Evolutionary conservation across 1,140 invertebrate genomes (phyloP).

Genomic region (Pachypeltis micranthus): DNA sequence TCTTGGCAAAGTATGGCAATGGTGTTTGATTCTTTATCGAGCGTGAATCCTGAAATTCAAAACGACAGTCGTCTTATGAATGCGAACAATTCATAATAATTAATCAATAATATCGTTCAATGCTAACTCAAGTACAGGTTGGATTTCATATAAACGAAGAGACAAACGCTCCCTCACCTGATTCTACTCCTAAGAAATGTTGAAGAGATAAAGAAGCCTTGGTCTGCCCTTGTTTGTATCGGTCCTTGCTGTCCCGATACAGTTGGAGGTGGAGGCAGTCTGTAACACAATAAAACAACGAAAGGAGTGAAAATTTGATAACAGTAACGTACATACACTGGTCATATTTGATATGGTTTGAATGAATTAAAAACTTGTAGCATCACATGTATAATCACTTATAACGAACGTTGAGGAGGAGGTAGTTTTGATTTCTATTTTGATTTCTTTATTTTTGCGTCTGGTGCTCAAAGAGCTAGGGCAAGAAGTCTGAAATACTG

Average conservation of each 20-base stretch:
- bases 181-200: constrained; percentile 73
- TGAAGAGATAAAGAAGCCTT: constrained; percentile 74
- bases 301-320: no score
- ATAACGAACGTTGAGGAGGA: no score
- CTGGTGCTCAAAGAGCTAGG: no score
- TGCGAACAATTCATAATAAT: background rate
- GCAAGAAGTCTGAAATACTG: no score
- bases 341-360: no score
- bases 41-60: constrained; percentile 53
- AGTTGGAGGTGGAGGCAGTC: constrained; percentile 82
- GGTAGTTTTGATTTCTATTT: no score
- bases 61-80: background rate
- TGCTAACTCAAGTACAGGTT: background rate
- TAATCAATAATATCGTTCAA: background rate
- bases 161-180: constrained; percentile 34
- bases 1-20: constrained; percentile 83
- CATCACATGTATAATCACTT: no score
- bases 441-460: no score
- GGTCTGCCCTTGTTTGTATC: constrained; percentile 74
- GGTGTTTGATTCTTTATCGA: constrained; percentile 85
- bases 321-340: no score
- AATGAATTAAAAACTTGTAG: no score
- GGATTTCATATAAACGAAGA: background rate
- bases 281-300: constrained; percentile 46
- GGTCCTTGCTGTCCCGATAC: constrained; percentile 76